Base-by-base conservation (phyloP, 2,888 invertebrate genomes). In the Ormyrus rosae region DNA sequence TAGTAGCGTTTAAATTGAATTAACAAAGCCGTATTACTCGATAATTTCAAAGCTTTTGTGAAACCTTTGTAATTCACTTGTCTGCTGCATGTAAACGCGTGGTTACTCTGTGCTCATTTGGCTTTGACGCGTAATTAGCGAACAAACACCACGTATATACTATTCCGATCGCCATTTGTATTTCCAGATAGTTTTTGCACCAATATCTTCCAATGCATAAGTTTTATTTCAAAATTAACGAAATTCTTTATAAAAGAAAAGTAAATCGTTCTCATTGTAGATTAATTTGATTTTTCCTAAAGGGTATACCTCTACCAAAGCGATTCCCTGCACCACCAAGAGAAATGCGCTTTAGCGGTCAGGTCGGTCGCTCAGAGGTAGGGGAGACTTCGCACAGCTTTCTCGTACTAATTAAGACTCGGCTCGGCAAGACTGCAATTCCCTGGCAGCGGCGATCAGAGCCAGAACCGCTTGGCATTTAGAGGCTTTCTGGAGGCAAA, bases 391-490 rank as follows among this genome's bases (percentile, higher is more conserved):
- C 45, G 53, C 56, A 45, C 51, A 5, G 45, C n/a, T 19, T 10
- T 48, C n/a, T 45, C 56, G 11, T 13, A 69, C 79, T 79, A 79
- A 79, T 79, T 74, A 74, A 79, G 73, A 74, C 72, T 73, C 56
- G 13, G 51, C 53, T 55, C 6, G 63, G 19, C 50, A 6, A 13
- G 5, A 56, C 34, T 5, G 61, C 55, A 46, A 73, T 72, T 61
- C 34, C 8, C 45, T 19, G 69, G 55, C 11, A 55, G 55, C 68
- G 55, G 19, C 19, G 19, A 19, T 19, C 19, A 19, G 19, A 19
- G 19, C 19, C 19, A 19, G 19, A 19, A 61, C 48, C 68, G 50
- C 45, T 34, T 13, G 34, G 1, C 75, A 68, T 60, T 75, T 67
- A 75, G 60, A 60, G 53, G 67, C 67, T 67, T 74, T 74, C 58